Base-by-base conservation (phyloP, 2,888 invertebrate species). In the Parascotia fuliginaria region DNA sequence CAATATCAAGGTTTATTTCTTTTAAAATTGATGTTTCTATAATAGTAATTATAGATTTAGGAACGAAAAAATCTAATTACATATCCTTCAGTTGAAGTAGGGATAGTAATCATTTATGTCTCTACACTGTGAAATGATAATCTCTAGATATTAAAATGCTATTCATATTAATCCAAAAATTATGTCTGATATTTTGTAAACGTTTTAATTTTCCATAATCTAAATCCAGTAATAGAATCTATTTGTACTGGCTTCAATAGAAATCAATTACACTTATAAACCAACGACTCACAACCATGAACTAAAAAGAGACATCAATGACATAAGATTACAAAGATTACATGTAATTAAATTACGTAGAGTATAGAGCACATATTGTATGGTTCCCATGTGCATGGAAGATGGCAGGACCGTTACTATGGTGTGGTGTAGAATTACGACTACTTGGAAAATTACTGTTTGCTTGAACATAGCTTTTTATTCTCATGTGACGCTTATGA, bases 351-450 rank as follows among this genome's bases (percentile, higher is more conserved):
- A 64, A 66, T 66, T 52, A 67, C 52, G 42, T 52, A 42, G 42
- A 57, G 52, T 63, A 66, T 49, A 55, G 43, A 58, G 24, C 42
- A 47, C 46, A 50, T 59, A 47, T 43, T 49, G 36, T 43, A 55
- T 49, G 43, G 81, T 88, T 88, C 87, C 84, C 87, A 86, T 85
- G 80, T 79, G 64, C 73, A 73, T 71, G 69, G 70, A 74, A 79
- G 80, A 85, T 84, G 80, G 74, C 78, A 80, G 81, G 76, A 75
- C 90, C 89, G 90, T 90, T 89, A 89, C 44, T 58, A 38, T 65
- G 44, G 52, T 48, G 48, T 42, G 53, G 53, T 61, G 55, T 67
- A 58, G 61, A 59, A 66, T 66, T 67, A 66, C 61, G 45, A 40
- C 38, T 66, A 66, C 67, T 58, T 46, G 54, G 67, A 66, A 66